phyloP scores from a whole-genome alignment of 2,888 invertebrate genomes.

The Blomia tropicalis region DNA sequence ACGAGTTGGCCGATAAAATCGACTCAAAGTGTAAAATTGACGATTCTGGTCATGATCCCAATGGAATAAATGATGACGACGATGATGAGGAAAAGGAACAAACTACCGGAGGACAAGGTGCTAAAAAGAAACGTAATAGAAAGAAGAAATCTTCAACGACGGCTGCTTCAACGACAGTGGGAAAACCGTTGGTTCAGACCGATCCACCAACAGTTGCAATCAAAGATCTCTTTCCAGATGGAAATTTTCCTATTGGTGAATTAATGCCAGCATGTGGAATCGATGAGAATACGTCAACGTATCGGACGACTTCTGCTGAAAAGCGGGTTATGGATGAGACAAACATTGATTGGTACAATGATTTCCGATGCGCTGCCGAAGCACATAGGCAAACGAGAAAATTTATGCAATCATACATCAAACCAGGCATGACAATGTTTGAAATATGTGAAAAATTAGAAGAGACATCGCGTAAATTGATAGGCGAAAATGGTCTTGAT shows the following conservation, averaged over 20 bases:
- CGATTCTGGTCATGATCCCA: neutral
- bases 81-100: neutral
- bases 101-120: neutral
- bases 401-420: conserved; percentile 80
- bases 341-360: conserved; percentile 81
- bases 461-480: conserved; percentile 70
- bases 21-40: neutral
- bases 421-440: conserved; percentile 98
- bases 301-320: conserved; percentile 67
- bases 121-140: conserved; percentile 13
- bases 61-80: neutral
- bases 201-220: conserved; percentile 75
- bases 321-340: conserved; percentile 66
- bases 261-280: conserved; percentile 59
- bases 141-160: conserved; percentile 20
- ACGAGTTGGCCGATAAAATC: conserved; percentile 14
- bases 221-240: conserved; percentile 64
- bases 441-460: conserved; percentile 94
- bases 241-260: conserved; percentile 69
- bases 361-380: conserved; percentile 87
- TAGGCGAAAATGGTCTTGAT: conserved; percentile 82
- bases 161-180: too few relatives aligned
- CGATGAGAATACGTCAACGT: conserved; percentile 49
- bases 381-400: conserved; percentile 89
- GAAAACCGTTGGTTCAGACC: conserved; percentile 46